These are phyloP conservation scores for Aphelinus certus DNA, from an alignment of 1,140 invertebrate genomes.

Conservation along the genomic window DNA sequence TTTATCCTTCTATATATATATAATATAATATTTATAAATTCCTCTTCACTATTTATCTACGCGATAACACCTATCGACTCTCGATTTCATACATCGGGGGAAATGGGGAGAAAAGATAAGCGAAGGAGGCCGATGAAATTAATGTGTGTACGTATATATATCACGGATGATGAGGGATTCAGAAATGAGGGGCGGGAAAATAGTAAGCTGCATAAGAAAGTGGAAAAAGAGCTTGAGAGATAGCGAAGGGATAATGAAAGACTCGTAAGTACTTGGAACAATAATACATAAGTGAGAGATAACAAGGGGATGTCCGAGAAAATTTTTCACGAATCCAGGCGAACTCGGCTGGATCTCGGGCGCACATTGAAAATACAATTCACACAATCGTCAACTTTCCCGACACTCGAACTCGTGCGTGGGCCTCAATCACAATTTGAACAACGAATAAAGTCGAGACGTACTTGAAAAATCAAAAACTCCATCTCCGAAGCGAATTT, in stretches of 20 bases:
- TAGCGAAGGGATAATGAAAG: conserved; percentile 11
- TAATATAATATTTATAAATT: conserved; percentile 39
- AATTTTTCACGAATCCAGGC: too few relatives aligned
- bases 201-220: not conserved
- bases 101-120: conserved; percentile 12
- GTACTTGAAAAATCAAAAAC: too few relatives aligned
- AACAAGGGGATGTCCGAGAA: too few relatives aligned
- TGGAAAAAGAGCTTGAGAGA: not conserved
- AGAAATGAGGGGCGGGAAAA: not conserved
- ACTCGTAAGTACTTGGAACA: conserved; percentile 30
- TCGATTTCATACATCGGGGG: conserved; percentile 33
- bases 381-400: too few relatives aligned
- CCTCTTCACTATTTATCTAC: conserved; percentile 38
- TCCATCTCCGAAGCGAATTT: too few relatives aligned
- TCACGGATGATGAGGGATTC: not conserved
- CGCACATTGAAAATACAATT: too few relatives aligned
- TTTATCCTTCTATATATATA: conserved; percentile 29
- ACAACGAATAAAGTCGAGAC: too few relatives aligned
- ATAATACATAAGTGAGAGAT: conserved; percentile 9
- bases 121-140: not conserved
- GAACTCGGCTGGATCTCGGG: too few relatives aligned
- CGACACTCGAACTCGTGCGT: too few relatives aligned
- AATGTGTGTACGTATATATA: not conserved
- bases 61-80: conserved; percentile 38
- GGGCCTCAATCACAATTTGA: too few relatives aligned